phyloP scores from a whole-genome alignment of 1,140 invertebrate species.

The Zophobas morio region DNA sequence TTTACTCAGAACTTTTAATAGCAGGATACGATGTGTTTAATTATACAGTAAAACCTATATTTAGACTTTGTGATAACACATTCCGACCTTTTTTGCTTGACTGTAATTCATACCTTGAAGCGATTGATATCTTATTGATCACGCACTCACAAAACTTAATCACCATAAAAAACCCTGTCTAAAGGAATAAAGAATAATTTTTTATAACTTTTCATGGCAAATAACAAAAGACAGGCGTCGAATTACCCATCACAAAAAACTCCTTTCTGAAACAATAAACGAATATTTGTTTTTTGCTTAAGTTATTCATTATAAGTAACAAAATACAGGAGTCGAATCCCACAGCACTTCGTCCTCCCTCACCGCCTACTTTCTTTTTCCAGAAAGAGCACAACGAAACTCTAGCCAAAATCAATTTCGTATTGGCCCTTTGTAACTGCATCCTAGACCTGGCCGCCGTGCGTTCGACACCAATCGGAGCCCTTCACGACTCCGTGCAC shows the following conservation, averaged over 20 bases:
- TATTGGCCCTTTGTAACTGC: constrained; percentile 91
- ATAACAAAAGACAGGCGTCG: neutral
- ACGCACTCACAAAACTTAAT: no score
- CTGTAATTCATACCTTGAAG: no score
- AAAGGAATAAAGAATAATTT: no score
- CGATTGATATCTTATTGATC: no score
- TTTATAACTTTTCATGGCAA: no score
- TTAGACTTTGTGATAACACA: no score
- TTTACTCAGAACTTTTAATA: no score
- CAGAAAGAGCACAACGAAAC: constrained; percentile 94
- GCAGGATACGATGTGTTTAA: no score
- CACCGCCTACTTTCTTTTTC: constrained; percentile 52
- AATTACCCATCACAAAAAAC: neutral
- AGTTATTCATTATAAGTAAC: neutral
- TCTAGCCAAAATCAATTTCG: constrained; percentile 93
- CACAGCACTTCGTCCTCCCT: neutral
- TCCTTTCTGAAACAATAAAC: no score
- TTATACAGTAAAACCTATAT: no score
- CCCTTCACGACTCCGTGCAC: constrained; percentile 70
- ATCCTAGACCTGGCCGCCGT: constrained; percentile 89
- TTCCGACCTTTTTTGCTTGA: no score
- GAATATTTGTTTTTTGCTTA: no score
- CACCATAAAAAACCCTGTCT: neutral
- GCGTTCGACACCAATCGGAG: constrained; percentile 80
- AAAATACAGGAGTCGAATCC: neutral